Percentiles rank a stretch among this genome's conserved stretches.
Conservation (phyloP, 2,888 invertebrate species). For the Smittia sp. region DNA sequence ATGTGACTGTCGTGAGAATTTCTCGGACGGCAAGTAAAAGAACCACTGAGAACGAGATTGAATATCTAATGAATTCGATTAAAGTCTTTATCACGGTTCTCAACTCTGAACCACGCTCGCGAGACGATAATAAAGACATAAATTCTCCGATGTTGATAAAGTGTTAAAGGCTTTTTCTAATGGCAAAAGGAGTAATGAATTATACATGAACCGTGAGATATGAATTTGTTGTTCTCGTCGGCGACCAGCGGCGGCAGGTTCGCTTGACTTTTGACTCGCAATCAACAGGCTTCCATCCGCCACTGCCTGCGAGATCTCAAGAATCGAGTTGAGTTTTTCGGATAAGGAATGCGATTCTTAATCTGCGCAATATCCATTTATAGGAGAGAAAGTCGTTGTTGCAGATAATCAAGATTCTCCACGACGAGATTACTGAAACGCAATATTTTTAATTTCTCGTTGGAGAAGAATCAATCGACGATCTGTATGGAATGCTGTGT, state of each 20-base stretch:
- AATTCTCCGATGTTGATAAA: conserved; percentile 14
- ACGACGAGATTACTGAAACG: not conserved
- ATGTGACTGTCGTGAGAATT: conserved; percentile 1
- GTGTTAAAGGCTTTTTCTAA: not conserved
- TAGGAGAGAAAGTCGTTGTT: conserved; percentile 3
- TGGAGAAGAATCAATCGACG: conserved; percentile 3
- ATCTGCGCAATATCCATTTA: not conserved
- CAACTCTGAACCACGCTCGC: conserved; percentile 15
- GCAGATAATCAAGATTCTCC: not conserved
- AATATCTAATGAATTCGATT: conserved; percentile 17
- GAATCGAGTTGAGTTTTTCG: not conserved
- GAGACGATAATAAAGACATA: conserved; percentile 30
- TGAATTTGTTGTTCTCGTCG: conserved; percentile 21
- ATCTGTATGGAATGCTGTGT: not conserved
- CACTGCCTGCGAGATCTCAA: not conserved
- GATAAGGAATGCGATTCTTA: conserved; percentile 9
- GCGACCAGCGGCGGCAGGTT: not conserved
- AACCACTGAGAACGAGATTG: not conserved
- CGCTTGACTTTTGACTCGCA: too few species aligned
- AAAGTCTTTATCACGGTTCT: conserved; percentile 32
- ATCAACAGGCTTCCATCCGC: not conserved
- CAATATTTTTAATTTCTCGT: not conserved
- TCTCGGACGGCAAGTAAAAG: not conserved
- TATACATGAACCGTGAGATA: conserved; percentile 22
- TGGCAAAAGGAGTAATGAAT: conserved; percentile 16